Base-by-base conservation (phyloP, 1,140 invertebrate species). In the Drosophila nigromelanica region DNA sequence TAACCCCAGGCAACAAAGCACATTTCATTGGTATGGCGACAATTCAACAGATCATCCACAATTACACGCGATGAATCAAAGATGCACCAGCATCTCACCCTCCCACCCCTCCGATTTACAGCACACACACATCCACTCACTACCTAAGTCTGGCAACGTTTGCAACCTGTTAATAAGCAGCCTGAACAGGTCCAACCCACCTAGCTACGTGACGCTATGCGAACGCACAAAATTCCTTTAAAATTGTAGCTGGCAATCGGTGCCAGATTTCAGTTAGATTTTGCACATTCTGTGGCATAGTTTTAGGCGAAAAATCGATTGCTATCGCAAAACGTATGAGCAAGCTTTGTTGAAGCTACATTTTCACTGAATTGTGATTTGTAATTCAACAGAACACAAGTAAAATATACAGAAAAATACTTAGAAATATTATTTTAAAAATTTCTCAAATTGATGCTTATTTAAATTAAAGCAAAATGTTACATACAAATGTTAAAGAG, bases 21-120 rank as follows among this genome's bases (percentile, higher is more conserved):
- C 40, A 59, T 54, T 59, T 52, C 69, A 47, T 67, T 37, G 61
- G 47, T 39, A 43, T 52, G 47, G 47, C 47, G 14, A 58, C 61
- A 52, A 64, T 64, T 63, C 43, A 48, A 42, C 24, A 47, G 51
- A 64, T 39, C 43, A 56, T 40, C 54, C 27, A 58, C 68, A 71
- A 72, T 72, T 59, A 37, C 54, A 47, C 58, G 42, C 39, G 39
- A 59, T 67, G 62, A 72, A 72, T 72, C 69, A 72, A 59, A 47
- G 62, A 56, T 59, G 54, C 39, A 48, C 21, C 52, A 40, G 37
- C 69, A 71, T 58, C 30, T 30, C 61, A 30, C 43, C 51, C 12
- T 5, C 40, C 15, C 24, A 21, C 30, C 5, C 6, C 5, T 35
- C 6, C 52, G 6, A 27, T 27, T 27, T 18, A 18, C 18, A 27